Percentiles rank a stretch among this genome's conserved stretches.
These are phyloP conservation scores for Telenomus remus DNA, from an alignment of 1,140 invertebrate species.

Conservation along the genomic window DNA sequence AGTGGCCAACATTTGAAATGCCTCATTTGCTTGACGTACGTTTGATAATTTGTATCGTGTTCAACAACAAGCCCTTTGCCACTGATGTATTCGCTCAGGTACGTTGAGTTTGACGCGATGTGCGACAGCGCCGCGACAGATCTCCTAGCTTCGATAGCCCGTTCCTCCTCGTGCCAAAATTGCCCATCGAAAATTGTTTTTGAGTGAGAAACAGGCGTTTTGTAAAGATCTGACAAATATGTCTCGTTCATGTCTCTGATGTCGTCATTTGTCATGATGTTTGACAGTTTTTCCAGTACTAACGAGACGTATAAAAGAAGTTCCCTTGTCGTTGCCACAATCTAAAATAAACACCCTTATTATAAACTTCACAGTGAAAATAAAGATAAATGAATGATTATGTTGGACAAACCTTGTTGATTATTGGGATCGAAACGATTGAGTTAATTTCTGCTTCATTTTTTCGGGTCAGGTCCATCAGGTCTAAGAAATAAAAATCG, in stretches of 20 bases:
- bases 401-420: slow-evolving; percentile 66
- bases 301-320: slow-evolving; percentile 64
- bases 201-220: slow-evolving; percentile 59
- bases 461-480: slow-evolving; percentile 64
- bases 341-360: slow-evolving; percentile 40
- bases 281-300: slow-evolving; percentile 66
- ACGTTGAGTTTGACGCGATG: slow-evolving; percentile 61
- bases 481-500: slow-evolving; percentile 66
- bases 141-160: slow-evolving; percentile 69
- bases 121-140: slow-evolving; percentile 63
- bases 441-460: slow-evolving; percentile 65
- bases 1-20: slow-evolving; percentile 65
- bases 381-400: slow-evolving; percentile 1
- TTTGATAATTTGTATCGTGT: slow-evolving; percentile 60
- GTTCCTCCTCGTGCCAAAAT: slow-evolving; percentile 68
- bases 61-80: slow-evolving; percentile 61
- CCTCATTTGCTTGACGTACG: slow-evolving; percentile 64
- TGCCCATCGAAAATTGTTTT: slow-evolving; percentile 64
- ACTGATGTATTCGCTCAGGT: slow-evolving; percentile 67
- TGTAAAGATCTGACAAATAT: slow-evolving; percentile 69
- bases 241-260: slow-evolving; percentile 73
- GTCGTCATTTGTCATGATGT: slow-evolving; percentile 71
- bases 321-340: slow-evolving; percentile 67
- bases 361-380: too few relatives aligned
- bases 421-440: slow-evolving; percentile 58